Base-by-base conservation (phyloP, 2,797 vertebrate species). In the Notoglanidium macrostoma region DNA sequence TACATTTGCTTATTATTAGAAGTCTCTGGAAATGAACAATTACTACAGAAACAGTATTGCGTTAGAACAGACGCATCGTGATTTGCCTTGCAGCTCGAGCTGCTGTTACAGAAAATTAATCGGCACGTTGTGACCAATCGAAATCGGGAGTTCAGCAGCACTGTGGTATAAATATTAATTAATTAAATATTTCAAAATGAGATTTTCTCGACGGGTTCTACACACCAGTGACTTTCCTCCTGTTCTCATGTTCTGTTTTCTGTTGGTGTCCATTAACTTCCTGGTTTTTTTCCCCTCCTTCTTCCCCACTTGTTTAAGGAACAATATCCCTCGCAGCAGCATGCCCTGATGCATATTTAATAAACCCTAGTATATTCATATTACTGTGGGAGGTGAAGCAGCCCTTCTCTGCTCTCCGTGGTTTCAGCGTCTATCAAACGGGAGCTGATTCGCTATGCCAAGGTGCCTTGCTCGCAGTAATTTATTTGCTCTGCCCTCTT, bases 391-490 rank as follows among this genome's bases (percentile, higher is more conserved):
- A 87, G 72, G 85, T 70, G 83, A 84, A 74, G 85, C 85, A 78
- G 61, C 86, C 87, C 26, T 85, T 77, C 65, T 84, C 68, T 44
- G 32, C 61, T 49, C 73, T 84, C 59, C 81, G 40, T 54, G 74
- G 54, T 72, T 73, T 54, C 85, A 54, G 49, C 70, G 49, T 82
- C 83, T 68, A 80, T 89, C 91, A 89, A 92, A 92, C 89, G 87
- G 89, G 90, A 89, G 90, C 91, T 93, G 93, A 93, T 94, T 95
- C 90, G 90, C 92, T 91, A 94, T 94, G 94, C 93, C 92, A 89
- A 94, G 90, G 92, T 88, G 79, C 87, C 85, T 92, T 83, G 92
- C 92, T 93, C 85, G 89, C 89, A 93, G 91, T 92, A 91, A 91
- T 92, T 92, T 91, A 91, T 88, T 94, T 94, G 92, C 87, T 91